Percentiles rank a stretch among this genome's conserved stretches.
phyloP scores from a whole-genome alignment of 1,140 invertebrate genomes.

The Phymorhynchus buccinoides region DNA sequence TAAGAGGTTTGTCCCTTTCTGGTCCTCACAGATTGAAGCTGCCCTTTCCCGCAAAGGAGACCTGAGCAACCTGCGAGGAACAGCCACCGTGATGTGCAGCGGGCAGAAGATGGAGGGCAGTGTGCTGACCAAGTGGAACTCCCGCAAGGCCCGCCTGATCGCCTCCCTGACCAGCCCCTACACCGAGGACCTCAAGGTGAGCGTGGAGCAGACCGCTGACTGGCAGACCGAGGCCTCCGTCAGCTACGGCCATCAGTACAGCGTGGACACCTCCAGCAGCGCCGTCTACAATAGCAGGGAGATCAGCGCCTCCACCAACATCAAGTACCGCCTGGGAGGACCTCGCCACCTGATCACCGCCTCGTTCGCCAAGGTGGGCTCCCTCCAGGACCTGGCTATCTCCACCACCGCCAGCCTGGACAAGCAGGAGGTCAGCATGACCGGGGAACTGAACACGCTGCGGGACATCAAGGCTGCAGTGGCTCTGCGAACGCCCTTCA shows the following conservation, averaged over 20 bases:
- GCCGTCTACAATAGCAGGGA: neutral
- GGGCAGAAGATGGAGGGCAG: conserved; percentile 29
- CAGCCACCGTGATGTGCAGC: neutral
- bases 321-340: conserved; percentile 32
- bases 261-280: conserved; percentile 19
- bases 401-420: conserved; percentile 7
- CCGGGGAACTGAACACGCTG: conserved; percentile 4
- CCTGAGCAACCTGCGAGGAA: conserved; percentile 29
- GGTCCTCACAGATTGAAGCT: conserved; percentile 23
- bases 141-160: conserved; percentile 1
- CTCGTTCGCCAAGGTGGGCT: conserved; percentile 26
- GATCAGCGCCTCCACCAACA: neutral
- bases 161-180: conserved; percentile 32
- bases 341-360: neutral
- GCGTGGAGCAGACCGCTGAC: conserved; percentile 28
- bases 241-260: conserved; percentile 28
- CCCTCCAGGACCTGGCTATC: conserved; percentile 27
- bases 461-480: conserved; percentile 26
- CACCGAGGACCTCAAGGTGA: conserved; percentile 29
- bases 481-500: conserved; percentile 20
- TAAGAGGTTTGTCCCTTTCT: neutral
- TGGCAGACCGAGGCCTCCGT: conserved; percentile 13
- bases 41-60: conserved; percentile 26
- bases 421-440: conserved; percentile 28
- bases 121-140: conserved; percentile 29